Evolutionary conservation across 2,888 invertebrate genomes (phyloP).

Genomic region (Stegophylla sp.): DNA sequence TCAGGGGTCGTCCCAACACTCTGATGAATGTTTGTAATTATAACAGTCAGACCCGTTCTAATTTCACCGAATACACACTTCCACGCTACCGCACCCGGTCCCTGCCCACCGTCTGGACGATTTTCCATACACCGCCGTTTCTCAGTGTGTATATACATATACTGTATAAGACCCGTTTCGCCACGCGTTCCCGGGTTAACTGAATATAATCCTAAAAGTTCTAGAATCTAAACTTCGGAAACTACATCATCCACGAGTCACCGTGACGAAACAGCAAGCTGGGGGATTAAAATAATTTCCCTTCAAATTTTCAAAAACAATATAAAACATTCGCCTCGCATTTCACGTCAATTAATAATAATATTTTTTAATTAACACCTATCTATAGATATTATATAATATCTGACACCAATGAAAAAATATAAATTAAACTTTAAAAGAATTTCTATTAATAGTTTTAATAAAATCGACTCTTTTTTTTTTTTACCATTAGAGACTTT

Average conservation of each 20-base stretch:
- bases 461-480: too few relatives aligned
- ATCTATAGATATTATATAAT: too few relatives aligned
- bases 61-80: constrained; percentile 62
- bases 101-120: not conserved
- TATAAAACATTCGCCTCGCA: too few relatives aligned
- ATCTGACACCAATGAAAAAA: too few relatives aligned
- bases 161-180: not conserved
- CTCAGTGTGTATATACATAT: not conserved
- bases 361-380: too few relatives aligned
- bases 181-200: not conserved
- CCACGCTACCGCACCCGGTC: not conserved
- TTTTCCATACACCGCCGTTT: not conserved
- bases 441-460: too few relatives aligned
- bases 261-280: constrained; percentile 43
- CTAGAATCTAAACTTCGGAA: constrained; percentile 44
- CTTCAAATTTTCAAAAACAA: not conserved
- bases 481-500: too few relatives aligned
- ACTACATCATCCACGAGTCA: constrained; percentile 43
- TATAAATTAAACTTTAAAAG: too few relatives aligned
- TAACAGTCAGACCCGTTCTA: constrained; percentile 66
- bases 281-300: constrained; percentile 40
- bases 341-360: too few relatives aligned
- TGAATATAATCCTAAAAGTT: constrained; percentile 44
- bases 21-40: constrained; percentile 70
- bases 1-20: constrained; percentile 41